phyloP scores from a whole-genome alignment of 2,113 vertebrate genomes.

The Rutilus rutilus region DNA sequence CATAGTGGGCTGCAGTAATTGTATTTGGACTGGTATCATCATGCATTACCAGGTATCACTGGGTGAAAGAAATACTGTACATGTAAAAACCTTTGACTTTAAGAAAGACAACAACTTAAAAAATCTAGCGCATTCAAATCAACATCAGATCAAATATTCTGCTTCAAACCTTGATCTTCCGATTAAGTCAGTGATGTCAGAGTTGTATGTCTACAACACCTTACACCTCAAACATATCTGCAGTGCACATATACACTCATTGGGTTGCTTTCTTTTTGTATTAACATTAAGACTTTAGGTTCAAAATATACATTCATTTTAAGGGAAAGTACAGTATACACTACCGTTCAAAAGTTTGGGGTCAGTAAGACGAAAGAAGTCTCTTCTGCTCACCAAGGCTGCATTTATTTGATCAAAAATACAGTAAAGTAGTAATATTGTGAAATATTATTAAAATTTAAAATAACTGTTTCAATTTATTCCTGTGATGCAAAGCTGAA shows the following conservation, averaged over 20 bases:
- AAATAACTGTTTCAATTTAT: no score
- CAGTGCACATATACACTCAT: neutral
- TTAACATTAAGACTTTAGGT: neutral
- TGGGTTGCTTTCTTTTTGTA: neutral
- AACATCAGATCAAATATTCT: neutral
- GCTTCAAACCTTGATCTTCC: neutral
- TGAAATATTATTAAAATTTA: no score
- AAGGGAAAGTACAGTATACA: neutral
- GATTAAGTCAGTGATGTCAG: neutral
- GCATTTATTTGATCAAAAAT: neutral
- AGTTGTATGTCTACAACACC: neutral
- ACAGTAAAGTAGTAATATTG: neutral
- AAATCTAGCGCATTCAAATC: no score
- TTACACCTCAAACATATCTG: neutral
- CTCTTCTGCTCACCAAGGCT: neutral
- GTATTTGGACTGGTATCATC: constrained; percentile 33
- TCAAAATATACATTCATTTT: neutral
- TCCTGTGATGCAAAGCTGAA: no score
- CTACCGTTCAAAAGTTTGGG: neutral
- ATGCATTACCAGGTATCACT: constrained; percentile 18
- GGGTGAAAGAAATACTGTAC: neutral
- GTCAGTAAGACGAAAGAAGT: neutral
- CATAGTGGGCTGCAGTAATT: constrained; percentile 27
- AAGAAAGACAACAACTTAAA: neutral
- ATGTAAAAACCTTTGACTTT: neutral